phyloP scores from a whole-genome alignment of 2,797 vertebrate species.

The Phalloptychus januarius region DNA sequence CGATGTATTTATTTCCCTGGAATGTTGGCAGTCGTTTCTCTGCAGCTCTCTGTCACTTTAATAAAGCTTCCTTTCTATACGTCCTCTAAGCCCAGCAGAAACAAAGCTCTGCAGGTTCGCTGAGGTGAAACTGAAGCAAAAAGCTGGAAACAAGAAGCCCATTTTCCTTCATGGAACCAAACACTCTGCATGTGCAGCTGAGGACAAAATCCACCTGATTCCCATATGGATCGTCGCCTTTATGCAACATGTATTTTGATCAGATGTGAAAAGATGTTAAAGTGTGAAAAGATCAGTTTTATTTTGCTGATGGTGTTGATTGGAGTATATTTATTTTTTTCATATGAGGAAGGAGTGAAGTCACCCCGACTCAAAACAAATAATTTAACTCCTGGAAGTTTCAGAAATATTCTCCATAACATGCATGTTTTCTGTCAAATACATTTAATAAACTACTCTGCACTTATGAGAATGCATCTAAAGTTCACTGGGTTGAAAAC shows the following conservation, averaged over 20 bases:
- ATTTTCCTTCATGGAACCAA: conserved; percentile 31
- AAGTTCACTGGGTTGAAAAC: not conserved
- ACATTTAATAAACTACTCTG: too few relatives aligned
- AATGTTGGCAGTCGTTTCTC: conserved; percentile 46
- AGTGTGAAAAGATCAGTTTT: not conserved
- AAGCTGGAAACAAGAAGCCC: conserved; percentile 20
- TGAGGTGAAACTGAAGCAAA: conserved; percentile 31
- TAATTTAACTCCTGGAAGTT: not conserved
- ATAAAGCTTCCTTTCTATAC: conserved; percentile 51
- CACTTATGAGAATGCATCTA: not conserved
- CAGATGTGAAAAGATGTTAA: not conserved
- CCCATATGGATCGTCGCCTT: conserved; percentile 5
- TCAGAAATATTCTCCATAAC: not conserved
- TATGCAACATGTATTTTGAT: not conserved
- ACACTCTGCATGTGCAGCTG: conserved; percentile 3
- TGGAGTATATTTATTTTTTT: not conserved
- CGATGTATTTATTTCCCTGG: conserved; percentile 38
- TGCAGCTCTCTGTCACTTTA: conserved; percentile 29
- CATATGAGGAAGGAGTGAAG: not conserved
- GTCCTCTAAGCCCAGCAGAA: conserved; percentile 24
- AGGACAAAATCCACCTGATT: conserved; percentile 9
- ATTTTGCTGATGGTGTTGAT: not conserved
- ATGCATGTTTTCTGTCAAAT: not conserved
- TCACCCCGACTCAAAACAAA: not conserved
- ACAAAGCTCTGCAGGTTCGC: conserved; percentile 31